phyloP scores from a whole-genome alignment of 2,113 vertebrate genomes.

The Danio rerio region GRCz12tu NC_133193.1:10630001-10630500 shows the following conservation, averaged over 20 bases:
- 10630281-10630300: background rate
- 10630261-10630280: background rate
- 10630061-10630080: too few relatives aligned
- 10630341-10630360: conserved; percentile 42
- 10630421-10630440: conserved; percentile 47
- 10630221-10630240: background rate
- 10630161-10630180: background rate
- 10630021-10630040: too few relatives aligned
- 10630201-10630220: conserved; percentile 15
- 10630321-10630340: conserved; percentile 27
- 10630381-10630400: conserved; percentile 21
- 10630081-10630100: too few relatives aligned
- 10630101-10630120: too few relatives aligned
- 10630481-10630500: conserved; percentile 41
- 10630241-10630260: background rate
- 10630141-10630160: too few relatives aligned
- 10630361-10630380: conserved; percentile 55
- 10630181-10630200: conserved; percentile 20
- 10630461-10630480: conserved; percentile 32
- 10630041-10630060: too few relatives aligned
- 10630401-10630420: conserved; percentile 29
- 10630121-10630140: too few relatives aligned
- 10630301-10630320: conserved; percentile 16
- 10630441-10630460: conserved; percentile 53
- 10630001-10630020: too few relatives aligned